A percentile compares a stretch with the other conserved stretches of the same genome.
Evolutionary conservation across 2,797 vertebrate species (phyloP).

Genomic region (Aphelocoma californica): DNA sequence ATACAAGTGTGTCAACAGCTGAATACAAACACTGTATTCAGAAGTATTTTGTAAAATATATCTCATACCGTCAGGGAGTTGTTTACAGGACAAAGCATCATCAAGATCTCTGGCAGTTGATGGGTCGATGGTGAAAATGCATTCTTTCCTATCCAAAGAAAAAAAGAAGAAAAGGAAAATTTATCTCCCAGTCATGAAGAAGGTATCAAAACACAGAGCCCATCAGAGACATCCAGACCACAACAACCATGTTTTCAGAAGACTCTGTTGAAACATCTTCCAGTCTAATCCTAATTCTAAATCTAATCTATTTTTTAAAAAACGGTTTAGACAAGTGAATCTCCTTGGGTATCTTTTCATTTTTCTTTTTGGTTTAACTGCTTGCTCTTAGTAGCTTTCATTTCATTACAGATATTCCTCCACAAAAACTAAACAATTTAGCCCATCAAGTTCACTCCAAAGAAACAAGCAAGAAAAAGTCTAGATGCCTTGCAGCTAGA

Average conservation of each 20-base stretch:
- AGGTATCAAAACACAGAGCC: slow-evolving; percentile 27
- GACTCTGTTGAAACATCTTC: neutral
- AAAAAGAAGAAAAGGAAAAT: slow-evolving; percentile 43
- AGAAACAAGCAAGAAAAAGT: slow-evolving; percentile 4
- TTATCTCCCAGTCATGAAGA: slow-evolving; percentile 33
- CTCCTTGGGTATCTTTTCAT: neutral
- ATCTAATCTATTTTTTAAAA: neutral
- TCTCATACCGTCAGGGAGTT: slow-evolving; percentile 84
- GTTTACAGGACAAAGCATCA: slow-evolving; percentile 86
- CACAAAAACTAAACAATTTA: slow-evolving; percentile 20
- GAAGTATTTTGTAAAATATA: slow-evolving; percentile 18
- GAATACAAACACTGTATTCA: slow-evolving; percentile 6
- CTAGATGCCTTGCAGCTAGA: slow-evolving; percentile 3
- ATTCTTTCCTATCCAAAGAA: slow-evolving; percentile 84
- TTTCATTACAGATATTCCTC: neutral
- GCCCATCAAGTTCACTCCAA: slow-evolving; percentile 16
- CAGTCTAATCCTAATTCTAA: neutral
- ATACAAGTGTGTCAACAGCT: neutral
- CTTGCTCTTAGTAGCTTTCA: slow-evolving; percentile 1
- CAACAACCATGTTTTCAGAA: slow-evolving; percentile 27
- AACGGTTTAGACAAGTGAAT: neutral
- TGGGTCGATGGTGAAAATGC: slow-evolving; percentile 87
- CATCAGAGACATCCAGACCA: slow-evolving; percentile 5
- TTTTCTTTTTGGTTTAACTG: neutral
- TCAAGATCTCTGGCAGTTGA: slow-evolving; percentile 86